phyloP scores from a whole-genome alignment of 2,113 vertebrate species.

The Thalassarche chlororhynchos region DNA sequence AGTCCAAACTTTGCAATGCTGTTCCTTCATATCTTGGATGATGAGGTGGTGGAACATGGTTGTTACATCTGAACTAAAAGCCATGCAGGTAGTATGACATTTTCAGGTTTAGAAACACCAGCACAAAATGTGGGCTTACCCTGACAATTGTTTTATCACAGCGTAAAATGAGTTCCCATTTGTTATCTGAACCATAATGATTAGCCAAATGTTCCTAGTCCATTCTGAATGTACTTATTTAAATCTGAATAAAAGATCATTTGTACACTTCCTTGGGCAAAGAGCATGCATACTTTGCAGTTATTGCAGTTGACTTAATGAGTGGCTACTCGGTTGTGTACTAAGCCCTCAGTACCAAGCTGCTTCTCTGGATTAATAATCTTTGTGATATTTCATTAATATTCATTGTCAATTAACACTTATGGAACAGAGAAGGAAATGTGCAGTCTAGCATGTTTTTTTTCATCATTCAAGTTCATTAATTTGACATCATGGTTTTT shows the following conservation, averaged over 20 bases:
- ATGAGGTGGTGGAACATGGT: background rate
- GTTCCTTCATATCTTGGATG: background rate
- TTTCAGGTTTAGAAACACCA: background rate
- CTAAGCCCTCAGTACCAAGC: background rate
- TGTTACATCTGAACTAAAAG: background rate
- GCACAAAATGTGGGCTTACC: background rate
- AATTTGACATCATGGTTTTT: conserved; percentile 1
- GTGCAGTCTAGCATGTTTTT: background rate
- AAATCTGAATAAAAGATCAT: background rate
- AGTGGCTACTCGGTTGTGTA: background rate
- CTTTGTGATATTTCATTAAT: conserved; percentile 30
- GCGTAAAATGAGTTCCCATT: background rate
- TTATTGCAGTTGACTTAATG: background rate
- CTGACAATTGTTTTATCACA: background rate
- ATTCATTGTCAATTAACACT: conserved; percentile 37
- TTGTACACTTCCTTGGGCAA: background rate
- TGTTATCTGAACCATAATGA: background rate
- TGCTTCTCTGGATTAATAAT: background rate
- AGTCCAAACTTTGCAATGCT: background rate
- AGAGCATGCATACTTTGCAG: background rate
- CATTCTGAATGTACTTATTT: background rate
- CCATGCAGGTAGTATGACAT: background rate
- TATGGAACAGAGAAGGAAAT: background rate
- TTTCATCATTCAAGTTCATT: background rate
- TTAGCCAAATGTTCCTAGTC: background rate